Conservation (phyloP, 2,113 vertebrate genomes). For the Platichthys flesus region DNA sequence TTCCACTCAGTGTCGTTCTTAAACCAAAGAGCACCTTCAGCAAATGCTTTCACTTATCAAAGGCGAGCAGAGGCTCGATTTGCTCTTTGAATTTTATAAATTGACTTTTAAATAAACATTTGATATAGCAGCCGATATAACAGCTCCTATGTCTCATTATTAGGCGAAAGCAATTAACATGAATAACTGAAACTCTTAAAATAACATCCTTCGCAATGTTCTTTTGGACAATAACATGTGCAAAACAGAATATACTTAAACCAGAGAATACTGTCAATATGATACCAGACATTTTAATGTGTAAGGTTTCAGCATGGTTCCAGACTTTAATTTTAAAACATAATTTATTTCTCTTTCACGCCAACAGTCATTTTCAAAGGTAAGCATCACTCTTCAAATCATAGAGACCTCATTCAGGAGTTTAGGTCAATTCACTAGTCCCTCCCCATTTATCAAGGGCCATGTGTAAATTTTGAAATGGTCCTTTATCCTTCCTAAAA, state of each 20-base stretch:
- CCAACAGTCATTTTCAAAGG: conserved; percentile 75
- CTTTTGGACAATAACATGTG: background rate
- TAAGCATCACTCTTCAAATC: conserved; percentile 63
- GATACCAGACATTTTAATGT: conserved; percentile 3
- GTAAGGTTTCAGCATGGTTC: conserved; percentile 13
- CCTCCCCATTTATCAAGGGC: background rate
- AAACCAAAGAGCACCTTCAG: conserved; percentile 47
- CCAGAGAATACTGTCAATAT: background rate
- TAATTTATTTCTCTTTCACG: conserved; percentile 74
- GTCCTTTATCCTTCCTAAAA: background rate
- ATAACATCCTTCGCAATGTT: background rate
- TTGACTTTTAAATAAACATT: conserved; percentile 27
- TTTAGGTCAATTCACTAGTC: background rate
- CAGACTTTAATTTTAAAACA: conserved; percentile 54
- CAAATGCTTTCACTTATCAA: conserved; percentile 46
- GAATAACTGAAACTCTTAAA: background rate
- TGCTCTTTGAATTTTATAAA: conserved; percentile 42
- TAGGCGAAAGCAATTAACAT: background rate
- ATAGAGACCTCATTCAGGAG: conserved; percentile 22
- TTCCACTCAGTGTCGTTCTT: conserved; percentile 18
- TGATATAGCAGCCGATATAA: conserved; percentile 4
- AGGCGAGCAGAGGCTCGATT: conserved; percentile 39
- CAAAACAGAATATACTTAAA: too few species aligned
- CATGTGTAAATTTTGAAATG: background rate
- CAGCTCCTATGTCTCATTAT: background rate